These are phyloP conservation scores for Pelochelys cantorii DNA, from an alignment of 2,797 vertebrate genomes.

Conservation along the genomic window DNA sequence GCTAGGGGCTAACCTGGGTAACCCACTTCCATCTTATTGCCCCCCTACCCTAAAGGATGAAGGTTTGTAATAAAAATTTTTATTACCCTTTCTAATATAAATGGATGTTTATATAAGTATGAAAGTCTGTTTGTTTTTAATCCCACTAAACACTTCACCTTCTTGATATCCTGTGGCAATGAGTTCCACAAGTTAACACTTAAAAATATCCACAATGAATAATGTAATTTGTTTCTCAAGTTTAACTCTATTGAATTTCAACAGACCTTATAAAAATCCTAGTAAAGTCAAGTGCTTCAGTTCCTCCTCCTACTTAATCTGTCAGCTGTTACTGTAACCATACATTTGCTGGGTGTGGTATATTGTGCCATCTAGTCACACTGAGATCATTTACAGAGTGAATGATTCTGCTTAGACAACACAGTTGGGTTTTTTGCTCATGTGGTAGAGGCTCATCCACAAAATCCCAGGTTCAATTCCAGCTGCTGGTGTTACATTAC, in stretches of 20 bases:
- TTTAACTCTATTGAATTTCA: neutral
- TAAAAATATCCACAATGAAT: neutral
- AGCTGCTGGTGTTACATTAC: too few relatives aligned
- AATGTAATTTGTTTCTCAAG: fast-evolving
- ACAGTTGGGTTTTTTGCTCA: too few relatives aligned
- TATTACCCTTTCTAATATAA: neutral
- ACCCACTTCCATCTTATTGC: too few relatives aligned
- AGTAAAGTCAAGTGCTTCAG: neutral
- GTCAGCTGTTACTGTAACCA: too few relatives aligned
- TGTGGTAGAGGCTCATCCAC: too few relatives aligned
- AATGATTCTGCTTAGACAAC: too few relatives aligned
- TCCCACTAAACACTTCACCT: neutral
- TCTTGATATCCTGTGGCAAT: neutral
- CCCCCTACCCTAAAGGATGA: neutral
- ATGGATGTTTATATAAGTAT: neutral
- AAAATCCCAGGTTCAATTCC: too few relatives aligned
- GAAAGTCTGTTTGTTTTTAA: neutral
- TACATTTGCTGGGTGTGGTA: too few relatives aligned
- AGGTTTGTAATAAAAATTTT: neutral
- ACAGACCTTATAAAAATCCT: neutral
- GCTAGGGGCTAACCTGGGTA: too few relatives aligned
- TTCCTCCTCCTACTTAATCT: neutral
- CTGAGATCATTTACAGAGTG: too few relatives aligned
- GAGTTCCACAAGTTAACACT: neutral
- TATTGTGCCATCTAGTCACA: too few relatives aligned